Evolutionary conservation across 2,797 vertebrate species (phyloP).

Genomic region (Falco cherrug): DNA sequence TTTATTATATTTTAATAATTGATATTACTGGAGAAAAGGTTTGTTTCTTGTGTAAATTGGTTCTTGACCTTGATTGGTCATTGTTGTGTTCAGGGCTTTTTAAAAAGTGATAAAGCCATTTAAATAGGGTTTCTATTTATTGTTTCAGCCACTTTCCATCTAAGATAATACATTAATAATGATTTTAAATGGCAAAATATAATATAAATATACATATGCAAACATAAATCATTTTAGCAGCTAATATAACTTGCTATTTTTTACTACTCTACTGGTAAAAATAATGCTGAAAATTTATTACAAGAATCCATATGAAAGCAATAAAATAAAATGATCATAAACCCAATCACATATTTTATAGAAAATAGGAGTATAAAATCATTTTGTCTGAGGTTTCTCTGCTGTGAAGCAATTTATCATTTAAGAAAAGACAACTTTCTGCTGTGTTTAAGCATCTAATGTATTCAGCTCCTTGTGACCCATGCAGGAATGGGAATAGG

Average conservation of each 20-base stretch:
- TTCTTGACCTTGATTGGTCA: not conserved
- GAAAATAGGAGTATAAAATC: conserved; percentile 69
- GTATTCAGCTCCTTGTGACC: conserved; percentile 39
- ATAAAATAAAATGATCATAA: conserved; percentile 71
- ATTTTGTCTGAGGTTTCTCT: conserved; percentile 50
- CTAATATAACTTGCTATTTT: conserved; percentile 29
- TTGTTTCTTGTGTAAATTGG: not conserved
- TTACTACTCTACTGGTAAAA: conserved; percentile 55
- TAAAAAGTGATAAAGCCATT: not conserved
- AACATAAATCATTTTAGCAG: conserved; percentile 43
- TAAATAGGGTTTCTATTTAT: not conserved
- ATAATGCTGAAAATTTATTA: conserved; percentile 63
- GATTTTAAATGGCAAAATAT: not conserved
- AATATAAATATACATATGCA: not conserved
- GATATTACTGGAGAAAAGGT: not conserved
- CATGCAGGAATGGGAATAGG: conserved; percentile 21
- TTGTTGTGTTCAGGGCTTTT: not conserved
- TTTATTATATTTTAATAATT: not conserved
- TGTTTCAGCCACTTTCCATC: not conserved
- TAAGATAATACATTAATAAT: conserved; percentile 5
- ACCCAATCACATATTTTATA: conserved; percentile 74
- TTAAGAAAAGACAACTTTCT: conserved; percentile 67
- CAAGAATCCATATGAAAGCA: conserved; percentile 56
- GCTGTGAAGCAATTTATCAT: conserved; percentile 58
- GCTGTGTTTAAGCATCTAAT: conserved; percentile 50